Conservation (phyloP, 2,113 vertebrate genomes). For the Sorex araneus region DNA sequence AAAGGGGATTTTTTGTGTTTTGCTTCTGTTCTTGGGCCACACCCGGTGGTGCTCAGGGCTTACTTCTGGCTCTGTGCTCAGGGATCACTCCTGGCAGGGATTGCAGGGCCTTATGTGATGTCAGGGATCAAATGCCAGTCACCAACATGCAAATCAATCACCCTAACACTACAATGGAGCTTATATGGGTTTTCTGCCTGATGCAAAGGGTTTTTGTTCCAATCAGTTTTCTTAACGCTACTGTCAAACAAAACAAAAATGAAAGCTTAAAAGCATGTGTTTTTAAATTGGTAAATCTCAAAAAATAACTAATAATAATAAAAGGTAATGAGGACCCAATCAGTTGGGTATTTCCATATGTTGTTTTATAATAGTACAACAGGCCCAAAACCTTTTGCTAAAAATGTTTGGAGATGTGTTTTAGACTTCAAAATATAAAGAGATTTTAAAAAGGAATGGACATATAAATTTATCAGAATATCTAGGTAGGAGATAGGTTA, state of each 20-base stretch:
- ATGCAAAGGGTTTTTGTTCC: neutral
- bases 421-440: neutral
- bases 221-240: neutral
- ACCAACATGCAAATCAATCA: no score
- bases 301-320: slow-evolving; percentile 33
- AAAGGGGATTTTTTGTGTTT: no score
- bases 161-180: no score
- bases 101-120: no score
- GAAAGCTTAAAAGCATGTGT: neutral
- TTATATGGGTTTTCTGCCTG: neutral
- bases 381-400: neutral
- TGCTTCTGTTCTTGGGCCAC: no score
- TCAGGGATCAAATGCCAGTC: no score
- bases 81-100: no score
- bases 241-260: no score
- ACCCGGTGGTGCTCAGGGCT: no score
- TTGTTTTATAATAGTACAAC: neutral
- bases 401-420: slow-evolving; percentile 33
- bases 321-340: neutral
- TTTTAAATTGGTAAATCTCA: slow-evolving; percentile 26
- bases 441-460: slow-evolving; percentile 12
- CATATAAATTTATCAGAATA: neutral
- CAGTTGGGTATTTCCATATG: neutral
- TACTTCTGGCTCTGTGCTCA: no score
- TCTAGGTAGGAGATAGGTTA: neutral